These are phyloP conservation scores for Masticophis lateralis DNA, from an alignment of 2,797 vertebrate species.

Conservation along the genomic window DNA sequence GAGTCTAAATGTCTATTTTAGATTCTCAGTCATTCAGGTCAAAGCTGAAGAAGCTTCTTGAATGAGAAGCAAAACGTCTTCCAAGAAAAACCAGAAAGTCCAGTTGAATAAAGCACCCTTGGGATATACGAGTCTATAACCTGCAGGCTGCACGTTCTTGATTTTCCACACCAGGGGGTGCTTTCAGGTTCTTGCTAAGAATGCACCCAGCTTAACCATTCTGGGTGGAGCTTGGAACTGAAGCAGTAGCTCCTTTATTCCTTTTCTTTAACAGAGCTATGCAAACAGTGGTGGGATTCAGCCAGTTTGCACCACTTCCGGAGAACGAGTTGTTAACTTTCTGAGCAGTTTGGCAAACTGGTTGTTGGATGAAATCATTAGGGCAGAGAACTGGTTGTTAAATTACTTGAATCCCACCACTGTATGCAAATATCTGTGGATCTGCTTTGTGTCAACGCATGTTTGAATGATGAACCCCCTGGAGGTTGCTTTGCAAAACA, in stretches of 20 bases:
- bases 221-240: neutral
- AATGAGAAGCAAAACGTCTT: too few relatives aligned
- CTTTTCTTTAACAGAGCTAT: neutral
- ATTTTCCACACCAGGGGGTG: neutral
- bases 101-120: too few relatives aligned
- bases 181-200: neutral
- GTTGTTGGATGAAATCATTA: too few relatives aligned
- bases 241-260: neutral
- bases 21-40: too few relatives aligned
- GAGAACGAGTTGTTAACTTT: too few relatives aligned
- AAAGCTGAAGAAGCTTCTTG: too few relatives aligned
- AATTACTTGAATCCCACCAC: too few relatives aligned
- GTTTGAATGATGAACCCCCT: neutral
- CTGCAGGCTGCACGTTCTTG: neutral
- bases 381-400: too few relatives aligned
- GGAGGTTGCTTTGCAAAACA: neutral
- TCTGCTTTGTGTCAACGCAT: neutral
- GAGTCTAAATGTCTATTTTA: neutral
- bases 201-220: neutral
- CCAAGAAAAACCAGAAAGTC: too few relatives aligned
- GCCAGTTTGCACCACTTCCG: too few relatives aligned
- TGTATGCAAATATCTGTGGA: neutral
- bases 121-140: neutral
- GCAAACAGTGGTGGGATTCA: neutral
- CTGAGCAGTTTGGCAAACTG: too few relatives aligned